Conservation (phyloP, 2,888 invertebrate genomes). For the Opisthograptis luteolata region DNA sequence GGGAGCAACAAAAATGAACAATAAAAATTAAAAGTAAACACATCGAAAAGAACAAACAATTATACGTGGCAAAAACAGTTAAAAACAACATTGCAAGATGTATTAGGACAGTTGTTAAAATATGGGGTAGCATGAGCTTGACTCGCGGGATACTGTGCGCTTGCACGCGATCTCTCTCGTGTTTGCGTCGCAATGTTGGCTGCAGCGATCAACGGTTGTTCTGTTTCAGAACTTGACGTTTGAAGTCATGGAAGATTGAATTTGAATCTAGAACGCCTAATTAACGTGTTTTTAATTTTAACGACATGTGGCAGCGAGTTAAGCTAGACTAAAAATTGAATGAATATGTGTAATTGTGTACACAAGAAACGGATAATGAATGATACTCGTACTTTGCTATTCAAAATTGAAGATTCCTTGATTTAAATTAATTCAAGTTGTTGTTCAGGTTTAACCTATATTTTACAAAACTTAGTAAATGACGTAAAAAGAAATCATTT, state of each 20-base stretch:
- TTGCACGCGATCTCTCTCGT: constrained; percentile 70
- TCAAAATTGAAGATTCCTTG: too few species aligned
- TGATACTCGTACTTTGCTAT: too few species aligned
- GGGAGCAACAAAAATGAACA: constrained; percentile 57
- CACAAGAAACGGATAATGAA: too few species aligned
- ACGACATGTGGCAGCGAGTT: too few species aligned
- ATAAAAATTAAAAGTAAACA: constrained; percentile 82
- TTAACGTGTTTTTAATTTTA: background rate
- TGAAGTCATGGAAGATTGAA: constrained; percentile 16
- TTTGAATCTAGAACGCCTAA: constrained; percentile 1
- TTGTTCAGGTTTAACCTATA: too few species aligned
- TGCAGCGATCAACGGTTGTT: constrained; percentile 29
- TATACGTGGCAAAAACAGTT: constrained; percentile 79
- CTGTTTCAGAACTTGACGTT: constrained; percentile 30
- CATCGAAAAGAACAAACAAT: constrained; percentile 75
- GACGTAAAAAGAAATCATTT: too few species aligned
- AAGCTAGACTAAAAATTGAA: too few species aligned
- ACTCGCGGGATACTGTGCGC: constrained; percentile 70
- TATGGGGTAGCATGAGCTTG: constrained; percentile 79
- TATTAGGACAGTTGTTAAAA: constrained; percentile 85
- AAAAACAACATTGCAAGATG: constrained; percentile 84
- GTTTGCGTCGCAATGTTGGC: constrained; percentile 27
- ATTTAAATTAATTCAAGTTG: too few species aligned
- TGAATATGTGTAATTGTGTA: too few species aligned
- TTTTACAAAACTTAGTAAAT: too few species aligned